These are phyloP conservation scores for Acleris cristana DNA, from an alignment of 2,888 invertebrate species.

Conservation along the genomic window DNA sequence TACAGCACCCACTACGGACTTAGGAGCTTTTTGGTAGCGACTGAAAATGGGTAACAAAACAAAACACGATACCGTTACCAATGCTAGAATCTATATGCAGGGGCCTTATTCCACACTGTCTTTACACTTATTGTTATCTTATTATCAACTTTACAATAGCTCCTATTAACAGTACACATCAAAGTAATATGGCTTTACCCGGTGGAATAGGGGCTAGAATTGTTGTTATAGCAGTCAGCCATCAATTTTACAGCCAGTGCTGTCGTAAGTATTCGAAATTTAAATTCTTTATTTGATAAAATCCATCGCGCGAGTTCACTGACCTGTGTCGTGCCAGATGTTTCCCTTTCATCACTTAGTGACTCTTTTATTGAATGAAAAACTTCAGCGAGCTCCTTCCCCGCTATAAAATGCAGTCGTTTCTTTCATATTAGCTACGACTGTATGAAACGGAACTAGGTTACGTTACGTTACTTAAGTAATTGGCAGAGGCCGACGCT, in stretches of 20 bases:
- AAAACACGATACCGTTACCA: too few relatives aligned
- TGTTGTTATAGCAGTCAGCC: too few relatives aligned
- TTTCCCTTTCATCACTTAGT: conserved; percentile 55
- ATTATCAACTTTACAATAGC: too few relatives aligned
- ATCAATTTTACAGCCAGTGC: conserved; percentile 41
- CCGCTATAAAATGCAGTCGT: conserved; percentile 52
- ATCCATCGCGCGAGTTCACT: conserved; percentile 50
- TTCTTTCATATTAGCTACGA: conserved; percentile 33
- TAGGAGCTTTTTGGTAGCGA: too few relatives aligned
- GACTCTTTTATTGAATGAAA: conserved; percentile 58
- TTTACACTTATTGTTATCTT: too few relatives aligned
- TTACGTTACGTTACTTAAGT: conserved; percentile 12
- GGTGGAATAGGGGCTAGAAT: neutral
- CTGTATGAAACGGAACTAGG: conserved; percentile 29
- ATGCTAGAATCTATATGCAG: too few relatives aligned
- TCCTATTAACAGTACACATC: too few relatives aligned
- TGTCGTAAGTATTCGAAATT: conserved; percentile 49
- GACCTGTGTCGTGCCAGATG: conserved; percentile 62
- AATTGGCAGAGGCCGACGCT: conserved; percentile 24
- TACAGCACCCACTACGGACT: too few relatives aligned
- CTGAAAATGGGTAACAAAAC: too few relatives aligned
- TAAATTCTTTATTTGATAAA: conserved; percentile 54
- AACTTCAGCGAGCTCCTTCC: conserved; percentile 54
- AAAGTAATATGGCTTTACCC: neutral
- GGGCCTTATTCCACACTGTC: too few relatives aligned